These are phyloP conservation scores for Tinea trinotella DNA, from an alignment of 2,888 invertebrate genomes.

Conservation along the genomic window DNA sequence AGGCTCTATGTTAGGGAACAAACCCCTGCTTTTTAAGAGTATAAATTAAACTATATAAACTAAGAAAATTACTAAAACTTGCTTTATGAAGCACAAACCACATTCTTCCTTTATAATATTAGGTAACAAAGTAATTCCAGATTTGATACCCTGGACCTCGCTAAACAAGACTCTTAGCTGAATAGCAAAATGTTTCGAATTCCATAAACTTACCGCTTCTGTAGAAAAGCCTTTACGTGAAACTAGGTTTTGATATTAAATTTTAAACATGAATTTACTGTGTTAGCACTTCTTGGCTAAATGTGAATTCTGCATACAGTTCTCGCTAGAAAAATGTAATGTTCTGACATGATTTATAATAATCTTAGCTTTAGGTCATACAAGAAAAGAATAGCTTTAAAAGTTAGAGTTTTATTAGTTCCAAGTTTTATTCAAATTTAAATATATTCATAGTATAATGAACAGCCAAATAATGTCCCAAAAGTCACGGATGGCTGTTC, in stretches of 20 bases:
- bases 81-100: neutral
- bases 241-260: conserved; percentile 8
- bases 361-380: neutral
- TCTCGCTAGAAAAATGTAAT: neutral
- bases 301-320: neutral
- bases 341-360: conserved; percentile 3
- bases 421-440: too few species aligned
- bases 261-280: conserved; percentile 11
- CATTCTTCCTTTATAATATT: neutral
- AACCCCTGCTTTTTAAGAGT: too few species aligned
- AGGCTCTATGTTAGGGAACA: too few species aligned
- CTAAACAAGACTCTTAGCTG: neutral
- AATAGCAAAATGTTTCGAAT: conserved; percentile 7
- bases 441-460: too few species aligned
- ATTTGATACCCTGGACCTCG: neutral
- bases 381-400: conserved; percentile 1
- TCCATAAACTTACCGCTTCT: conserved; percentile 8
- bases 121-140: conserved; percentile 3
- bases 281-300: neutral
- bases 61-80: too few species aligned
- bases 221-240: neutral
- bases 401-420: too few species aligned
- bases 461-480: too few species aligned
- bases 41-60: too few species aligned
- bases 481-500: too few species aligned